Percentiles rank a stretch among this genome's conserved stretches.
phyloP scores from a whole-genome alignment of 2,888 invertebrate species.

The Odontomyia ornata region DNA sequence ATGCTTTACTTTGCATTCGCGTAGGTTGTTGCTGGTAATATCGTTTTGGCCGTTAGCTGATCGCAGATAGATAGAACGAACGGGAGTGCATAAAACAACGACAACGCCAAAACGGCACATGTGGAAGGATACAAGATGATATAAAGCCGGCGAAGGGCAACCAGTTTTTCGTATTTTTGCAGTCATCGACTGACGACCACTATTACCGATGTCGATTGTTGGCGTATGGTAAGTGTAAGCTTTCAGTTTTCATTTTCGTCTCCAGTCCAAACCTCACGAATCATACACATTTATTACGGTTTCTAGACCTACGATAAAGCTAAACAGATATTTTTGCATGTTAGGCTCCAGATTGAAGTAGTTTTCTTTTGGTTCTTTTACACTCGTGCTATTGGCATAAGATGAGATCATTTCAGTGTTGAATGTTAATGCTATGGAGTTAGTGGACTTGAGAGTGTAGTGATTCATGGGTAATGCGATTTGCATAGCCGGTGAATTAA shows the following conservation, averaged over 20 bases:
- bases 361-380: not conserved
- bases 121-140: slow-evolving; percentile 28
- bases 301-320: slow-evolving; percentile 1
- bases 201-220: not conserved
- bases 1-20: not conserved
- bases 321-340: not conserved
- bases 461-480: slow-evolving; percentile 26
- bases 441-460: not conserved
- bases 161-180: slow-evolving; percentile 35
- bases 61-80: not conserved
- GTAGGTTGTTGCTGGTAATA: slow-evolving; percentile 3
- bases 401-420: slow-evolving; percentile 36
- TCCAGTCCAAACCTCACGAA: not conserved
- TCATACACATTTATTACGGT: slow-evolving; percentile 15
- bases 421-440: not conserved
- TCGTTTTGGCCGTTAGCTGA: not conserved
- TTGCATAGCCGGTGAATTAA: slow-evolving; percentile 25
- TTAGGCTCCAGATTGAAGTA: not conserved
- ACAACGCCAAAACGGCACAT: slow-evolving; percentile 28
- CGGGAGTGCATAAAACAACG: slow-evolving; percentile 8
- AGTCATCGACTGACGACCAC: slow-evolving; percentile 9
- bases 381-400: not conserved
- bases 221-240: not conserved
- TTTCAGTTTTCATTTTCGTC: not conserved
- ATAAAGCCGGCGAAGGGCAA: slow-evolving; percentile 37